These are phyloP conservation scores for Drosophila histrio DNA, from an alignment of 2,888 invertebrate genomes.

Conservation along the genomic window DNA sequence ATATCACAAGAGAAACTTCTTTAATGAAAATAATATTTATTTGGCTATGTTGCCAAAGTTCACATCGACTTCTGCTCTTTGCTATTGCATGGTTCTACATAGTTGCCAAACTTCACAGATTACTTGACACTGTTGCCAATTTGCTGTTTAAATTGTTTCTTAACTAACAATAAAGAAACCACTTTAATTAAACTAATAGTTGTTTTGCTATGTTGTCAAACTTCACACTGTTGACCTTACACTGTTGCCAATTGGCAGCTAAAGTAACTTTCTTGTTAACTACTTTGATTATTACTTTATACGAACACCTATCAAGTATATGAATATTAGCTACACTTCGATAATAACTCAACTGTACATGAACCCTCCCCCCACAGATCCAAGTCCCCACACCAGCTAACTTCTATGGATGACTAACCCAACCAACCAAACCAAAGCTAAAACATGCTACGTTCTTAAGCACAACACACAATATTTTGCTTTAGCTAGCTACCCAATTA, in stretches of 20 bases:
- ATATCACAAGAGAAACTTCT: too few relatives aligned
- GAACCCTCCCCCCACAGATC: neutral
- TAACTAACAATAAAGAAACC: neutral
- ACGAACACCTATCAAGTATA: neutral
- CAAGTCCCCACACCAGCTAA: neutral
- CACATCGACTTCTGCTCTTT: neutral
- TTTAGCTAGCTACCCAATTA: slow-evolving; percentile 56
- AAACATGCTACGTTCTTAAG: slow-evolving; percentile 23
- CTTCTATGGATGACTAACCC: slow-evolving; percentile 44
- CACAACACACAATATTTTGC: slow-evolving; percentile 23
- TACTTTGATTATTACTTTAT: neutral
- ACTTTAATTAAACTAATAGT: neutral
- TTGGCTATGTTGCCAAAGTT: neutral
- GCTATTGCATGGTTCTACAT: neutral
- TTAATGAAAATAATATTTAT: neutral
- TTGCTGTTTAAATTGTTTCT: neutral
- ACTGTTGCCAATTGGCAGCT: neutral
- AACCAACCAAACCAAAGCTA: slow-evolving; percentile 8
- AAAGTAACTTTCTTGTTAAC: neutral
- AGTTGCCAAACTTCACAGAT: neutral
- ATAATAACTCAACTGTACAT: slow-evolving; percentile 11
- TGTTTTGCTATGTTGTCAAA: neutral
- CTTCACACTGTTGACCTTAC: neutral
- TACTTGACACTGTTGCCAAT: neutral
- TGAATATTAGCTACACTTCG: slow-evolving; percentile 1